Evolutionary conservation across 2,113 vertebrate genomes (phyloP).

Genomic region (Pteruthius melanotis): DNA sequence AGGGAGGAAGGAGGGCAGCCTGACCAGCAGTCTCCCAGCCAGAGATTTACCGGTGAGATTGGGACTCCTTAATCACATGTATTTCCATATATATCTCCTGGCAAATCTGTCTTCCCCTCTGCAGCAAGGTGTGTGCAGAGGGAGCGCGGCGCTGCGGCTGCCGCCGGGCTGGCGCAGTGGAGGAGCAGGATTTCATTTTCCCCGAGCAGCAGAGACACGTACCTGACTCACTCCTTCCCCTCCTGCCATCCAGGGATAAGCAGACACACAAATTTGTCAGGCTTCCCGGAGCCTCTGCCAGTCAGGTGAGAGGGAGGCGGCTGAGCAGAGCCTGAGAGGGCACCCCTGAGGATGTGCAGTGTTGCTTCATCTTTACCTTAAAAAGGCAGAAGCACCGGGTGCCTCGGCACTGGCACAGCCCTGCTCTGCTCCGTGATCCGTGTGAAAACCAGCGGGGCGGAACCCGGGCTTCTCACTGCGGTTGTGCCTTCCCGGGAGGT

Average conservation of each 20-base stretch:
- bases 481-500: neutral
- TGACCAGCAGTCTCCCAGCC: neutral
- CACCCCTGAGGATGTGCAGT: accelerated
- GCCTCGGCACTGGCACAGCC: neutral
- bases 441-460: neutral
- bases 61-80: neutral
- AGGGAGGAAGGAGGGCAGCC: neutral
- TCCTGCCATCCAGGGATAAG: neutral
- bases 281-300: neutral
- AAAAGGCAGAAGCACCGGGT: neutral
- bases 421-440: accelerated
- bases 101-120: neutral
- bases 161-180: neutral
- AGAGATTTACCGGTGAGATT: neutral
- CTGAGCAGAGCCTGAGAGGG: neutral
- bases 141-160: neutral
- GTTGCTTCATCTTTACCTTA: neutral
- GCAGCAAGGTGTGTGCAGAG: neutral
- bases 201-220: neutral
- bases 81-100: neutral
- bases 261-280: neutral
- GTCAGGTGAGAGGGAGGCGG: slow-evolving; percentile 50
- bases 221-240: slow-evolving; percentile 16
- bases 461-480: neutral
- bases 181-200: neutral